phyloP scores from a whole-genome alignment of 2,797 vertebrate species.

The Hapalemur alaotrensis region DNA sequence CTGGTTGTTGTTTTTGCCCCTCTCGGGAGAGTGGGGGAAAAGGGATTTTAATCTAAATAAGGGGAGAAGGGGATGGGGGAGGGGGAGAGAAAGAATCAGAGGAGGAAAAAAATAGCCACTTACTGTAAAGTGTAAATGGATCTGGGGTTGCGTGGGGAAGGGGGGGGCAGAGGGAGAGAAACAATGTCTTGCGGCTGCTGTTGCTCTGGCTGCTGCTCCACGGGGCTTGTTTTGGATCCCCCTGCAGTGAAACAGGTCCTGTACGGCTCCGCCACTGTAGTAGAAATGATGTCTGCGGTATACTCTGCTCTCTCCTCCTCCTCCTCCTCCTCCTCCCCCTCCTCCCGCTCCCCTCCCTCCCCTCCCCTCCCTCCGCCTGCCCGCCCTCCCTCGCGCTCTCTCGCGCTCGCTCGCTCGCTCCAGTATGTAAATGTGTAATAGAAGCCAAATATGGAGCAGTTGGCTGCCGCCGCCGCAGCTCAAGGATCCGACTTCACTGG shows the following conservation, averaged over 20 bases:
- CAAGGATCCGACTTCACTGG: constrained; percentile 90
- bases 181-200: constrained; percentile 83
- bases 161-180: constrained; percentile 80
- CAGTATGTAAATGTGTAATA: constrained; percentile 90
- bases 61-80: constrained; percentile 48
- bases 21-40: constrained; percentile 58
- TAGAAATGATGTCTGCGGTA: constrained; percentile 94
- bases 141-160: constrained; percentile 86
- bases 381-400: constrained; percentile 61
- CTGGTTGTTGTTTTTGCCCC: constrained; percentile 71
- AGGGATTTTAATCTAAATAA: constrained; percentile 70
- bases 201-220: constrained; percentile 74
- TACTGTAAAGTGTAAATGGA: constrained; percentile 92
- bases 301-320: constrained; percentile 86
- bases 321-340: constrained; percentile 78
- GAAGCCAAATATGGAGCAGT: constrained; percentile 95
- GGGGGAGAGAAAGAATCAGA: constrained; percentile 76
- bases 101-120: constrained; percentile 87
- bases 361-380: constrained; percentile 47
- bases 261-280: constrained; percentile 91
- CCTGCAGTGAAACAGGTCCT: constrained; percentile 92
- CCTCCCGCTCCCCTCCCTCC: constrained; percentile 18
- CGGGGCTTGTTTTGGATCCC: constrained; percentile 86
- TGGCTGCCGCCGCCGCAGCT: constrained; percentile 91
- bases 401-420: constrained; percentile 74